Evolutionary conservation across 1,140 invertebrate species (phyloP), one percentile per base, ranked within the genome.

Genomic region (Leptinotarsa texana): DNA sequence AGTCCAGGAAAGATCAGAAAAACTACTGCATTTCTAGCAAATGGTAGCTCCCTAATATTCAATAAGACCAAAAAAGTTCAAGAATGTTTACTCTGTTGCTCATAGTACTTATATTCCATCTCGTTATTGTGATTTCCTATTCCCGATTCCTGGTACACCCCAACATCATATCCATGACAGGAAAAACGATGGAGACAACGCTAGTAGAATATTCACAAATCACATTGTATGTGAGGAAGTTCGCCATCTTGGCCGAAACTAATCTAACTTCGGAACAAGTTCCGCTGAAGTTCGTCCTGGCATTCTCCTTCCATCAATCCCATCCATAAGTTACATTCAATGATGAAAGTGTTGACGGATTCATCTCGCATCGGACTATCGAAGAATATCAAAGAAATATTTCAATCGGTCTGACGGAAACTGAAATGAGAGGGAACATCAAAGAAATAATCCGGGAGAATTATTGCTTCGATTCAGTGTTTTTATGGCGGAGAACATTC

Each of bases 331-430:
- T 57, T 57, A 57, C 51, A 57, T 57, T 57, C 51, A 57, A 57
- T 57, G n/a, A 57, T 57, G 51, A 57, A 57, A 57, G 51, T 57
- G 51, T 57, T 57, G 51, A 57, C 51, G 51, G 51, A 57, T 57
- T 57, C 51, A 57, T 57, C 51, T 57, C 51, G 51, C 51, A 57
- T 57, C n/a, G 51, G 51, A 57, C 51, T 2, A 57, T 57, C 13
- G 51, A 6, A 57, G 51, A 18, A 57, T 57, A 57, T 57, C 51
- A 57, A 57, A 57, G 51, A 57, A 57, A 57, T 57, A 57, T 57
- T 57, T 57, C 51, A 57, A 57, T 57, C 51, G 15, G 6, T 57
- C n/a, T 18, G 51, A 57, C 51, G 13, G 51, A 57, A 57, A 18
- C 51, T 57, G 51, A 17, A 57, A 57, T 57, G n/a, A 57, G n/a